Evolutionary conservation across 2,797 vertebrate genomes (phyloP), one percentile per base, ranked within the genome.

Genomic region (Hemibagrus guttatus): DNA sequence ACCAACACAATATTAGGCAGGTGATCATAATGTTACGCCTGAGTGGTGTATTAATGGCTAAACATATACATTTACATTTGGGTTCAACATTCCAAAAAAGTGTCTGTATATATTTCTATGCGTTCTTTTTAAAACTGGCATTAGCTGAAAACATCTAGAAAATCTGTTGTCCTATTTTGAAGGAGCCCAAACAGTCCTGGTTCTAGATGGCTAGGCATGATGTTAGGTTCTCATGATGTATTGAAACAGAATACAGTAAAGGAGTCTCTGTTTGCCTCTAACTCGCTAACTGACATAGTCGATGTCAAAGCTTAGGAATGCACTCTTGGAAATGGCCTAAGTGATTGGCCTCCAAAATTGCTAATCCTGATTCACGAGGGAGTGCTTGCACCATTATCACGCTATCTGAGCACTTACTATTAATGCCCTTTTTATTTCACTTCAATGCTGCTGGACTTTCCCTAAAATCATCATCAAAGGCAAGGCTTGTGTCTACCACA

Each of bases 401-500:
- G 92, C 85, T 91, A 91, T 94, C 88, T 89, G 89, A 93, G 91
- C 92, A 92, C 93, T 93, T 93, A 88, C 84, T 85, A 88, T 94
- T 93, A 92, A 94, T 93, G 93, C 91, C 89, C 88, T 80, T 92
- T 93, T 95, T 91, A 92, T 95, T 94, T 94, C 85, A 92, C 92
- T 93, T 93, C 88, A 92, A 85, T 93, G 89, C 91, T 92, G 92
- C 91, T 93, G 90, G 92, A 95, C 93, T 95, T 92, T 91, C 81
- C 87, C 91, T 92, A 86, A 93, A 94, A 89, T 90, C 91, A 72
- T 91, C 90, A 94, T 95, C 93, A 95, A 94, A 94, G 93, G 90
- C 90, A 92, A 69, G 90, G 90, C 86, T 91, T 93, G 92, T 93
- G 92, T 95, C 92, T 94, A 88, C 92, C 90, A 86, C 92, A 85